Percentiles rank a stretch among this genome's conserved stretches.
These are phyloP conservation scores for Drusus annulatus DNA, from an alignment of 1,140 invertebrate genomes.

Conservation along the genomic window DNA sequence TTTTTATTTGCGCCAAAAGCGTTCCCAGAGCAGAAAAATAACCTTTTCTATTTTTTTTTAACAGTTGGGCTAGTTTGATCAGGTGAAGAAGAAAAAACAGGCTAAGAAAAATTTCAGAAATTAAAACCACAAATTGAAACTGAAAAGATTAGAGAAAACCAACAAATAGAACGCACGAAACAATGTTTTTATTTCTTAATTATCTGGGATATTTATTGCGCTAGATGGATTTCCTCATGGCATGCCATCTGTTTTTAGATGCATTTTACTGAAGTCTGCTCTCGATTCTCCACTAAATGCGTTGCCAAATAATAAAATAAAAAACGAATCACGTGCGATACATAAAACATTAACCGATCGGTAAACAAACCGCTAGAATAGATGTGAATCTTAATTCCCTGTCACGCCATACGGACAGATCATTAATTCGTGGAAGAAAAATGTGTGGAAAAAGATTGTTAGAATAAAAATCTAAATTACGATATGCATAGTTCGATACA, in stretches of 20 bases:
- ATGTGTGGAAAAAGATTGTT: not conserved
- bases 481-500: too few relatives aligned
- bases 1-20: too few relatives aligned
- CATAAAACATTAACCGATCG: not conserved
- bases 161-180: too few relatives aligned
- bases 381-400: not conserved
- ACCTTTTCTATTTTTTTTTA: too few relatives aligned
- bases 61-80: too few relatives aligned
- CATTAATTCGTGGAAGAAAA: not conserved
- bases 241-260: not conserved
- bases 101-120: not conserved
- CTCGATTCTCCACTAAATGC: not conserved
- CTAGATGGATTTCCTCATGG: too few relatives aligned
- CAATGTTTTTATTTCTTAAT: too few relatives aligned
- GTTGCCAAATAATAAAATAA: conserved; percentile 14
- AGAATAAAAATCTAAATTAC: too few relatives aligned
- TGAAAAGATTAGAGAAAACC: too few relatives aligned
- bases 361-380: not conserved
- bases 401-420: not conserved
- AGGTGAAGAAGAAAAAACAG: not conserved
- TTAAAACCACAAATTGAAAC: not conserved
- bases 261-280: not conserved
- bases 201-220: too few relatives aligned
- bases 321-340: not conserved
- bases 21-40: too few relatives aligned